phyloP scores from a whole-genome alignment of 1,140 invertebrate genomes.

The Anastrepha ludens region DNA sequence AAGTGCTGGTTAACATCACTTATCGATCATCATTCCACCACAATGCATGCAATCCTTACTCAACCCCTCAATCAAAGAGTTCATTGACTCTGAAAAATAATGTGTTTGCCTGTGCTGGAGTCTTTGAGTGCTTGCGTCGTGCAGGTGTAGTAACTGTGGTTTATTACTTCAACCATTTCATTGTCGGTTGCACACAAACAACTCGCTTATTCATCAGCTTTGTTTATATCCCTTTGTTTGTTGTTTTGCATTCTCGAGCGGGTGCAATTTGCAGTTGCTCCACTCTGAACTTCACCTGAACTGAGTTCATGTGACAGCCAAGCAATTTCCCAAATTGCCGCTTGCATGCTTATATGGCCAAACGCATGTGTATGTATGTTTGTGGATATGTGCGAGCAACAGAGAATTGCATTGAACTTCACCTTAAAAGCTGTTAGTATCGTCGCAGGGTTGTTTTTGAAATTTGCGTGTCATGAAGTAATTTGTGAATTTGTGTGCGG shows the following conservation, averaged over 20 bases:
- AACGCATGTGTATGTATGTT: neutral
- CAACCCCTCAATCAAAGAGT: neutral
- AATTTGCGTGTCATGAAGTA: constrained; percentile 20
- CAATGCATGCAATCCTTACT: neutral
- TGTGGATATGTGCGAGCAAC: neutral
- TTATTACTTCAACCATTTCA: constrained; percentile 49
- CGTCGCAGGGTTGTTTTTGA: constrained; percentile 6
- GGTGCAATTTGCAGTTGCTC: neutral
- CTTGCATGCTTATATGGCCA: neutral
- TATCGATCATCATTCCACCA: neutral
- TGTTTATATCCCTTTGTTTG: constrained; percentile 9
- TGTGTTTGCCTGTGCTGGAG: neutral
- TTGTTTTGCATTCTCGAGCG: neutral
- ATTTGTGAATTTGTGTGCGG: constrained; percentile 18
- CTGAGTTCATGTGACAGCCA: constrained; percentile 37
- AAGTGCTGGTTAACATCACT: neutral
- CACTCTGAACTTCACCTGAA: constrained; percentile 18
- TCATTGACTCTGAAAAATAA: neutral
- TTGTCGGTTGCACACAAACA: constrained; percentile 35
- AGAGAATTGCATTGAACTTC: constrained; percentile 22
- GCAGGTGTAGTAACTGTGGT: constrained; percentile 48
- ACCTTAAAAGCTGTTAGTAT: constrained; percentile 2
- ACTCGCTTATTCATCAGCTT: neutral
- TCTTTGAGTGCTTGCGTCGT: neutral
- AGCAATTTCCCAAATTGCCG: constrained; percentile 48